Base-by-base conservation (phyloP, 2,797 vertebrate species). In the Buceros bicornis region DNA sequence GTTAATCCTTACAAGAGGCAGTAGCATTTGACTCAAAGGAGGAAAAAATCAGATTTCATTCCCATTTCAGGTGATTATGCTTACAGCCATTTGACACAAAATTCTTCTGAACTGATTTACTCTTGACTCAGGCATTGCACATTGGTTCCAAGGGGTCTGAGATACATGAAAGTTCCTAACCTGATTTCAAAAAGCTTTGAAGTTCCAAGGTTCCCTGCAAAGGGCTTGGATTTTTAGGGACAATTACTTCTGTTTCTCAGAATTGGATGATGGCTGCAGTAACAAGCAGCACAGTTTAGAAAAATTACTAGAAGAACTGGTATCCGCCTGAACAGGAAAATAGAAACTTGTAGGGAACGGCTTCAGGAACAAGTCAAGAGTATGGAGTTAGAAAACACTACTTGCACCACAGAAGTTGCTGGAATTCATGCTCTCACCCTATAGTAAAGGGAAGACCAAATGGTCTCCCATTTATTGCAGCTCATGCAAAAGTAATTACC, bases 51-150 rank as follows among this genome's bases (percentile, higher is more conserved):
- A 84, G 26, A 79, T n/a, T 40, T 84, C 29, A 82, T 64, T 82
- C 61, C 31, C 25, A 40, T 73, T 93, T 87, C 62, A 74, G 35
- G 42, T 72, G 33, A 74, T 74, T 64, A 82, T 26, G 33, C 24
- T 47, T 26, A 67, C 0, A 78, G 45, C 31, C 14, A 66, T 62
- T 84, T 91, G 43, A 33, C 66, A 82, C 35, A 51, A 54, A 48
- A 43, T 24, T 56, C 20, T 56, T 87, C 26, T 43, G 58, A 29
- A 76, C 3, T 2, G 3, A 66, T 66, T 70, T 73, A 73, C 11
- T 64, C 51, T 40, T 74, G 50, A 53, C 48, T 72, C 25, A 29
- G n/a, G n/a, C 0, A 2, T 74, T 0, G 0, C 14, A 25, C 4
- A 5, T 60, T 74, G 67, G 16, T 64, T 81, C 48, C 0, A 1